Conservation (phyloP, 2,113 vertebrate species). For the Potamarius usumacintae region DNA sequence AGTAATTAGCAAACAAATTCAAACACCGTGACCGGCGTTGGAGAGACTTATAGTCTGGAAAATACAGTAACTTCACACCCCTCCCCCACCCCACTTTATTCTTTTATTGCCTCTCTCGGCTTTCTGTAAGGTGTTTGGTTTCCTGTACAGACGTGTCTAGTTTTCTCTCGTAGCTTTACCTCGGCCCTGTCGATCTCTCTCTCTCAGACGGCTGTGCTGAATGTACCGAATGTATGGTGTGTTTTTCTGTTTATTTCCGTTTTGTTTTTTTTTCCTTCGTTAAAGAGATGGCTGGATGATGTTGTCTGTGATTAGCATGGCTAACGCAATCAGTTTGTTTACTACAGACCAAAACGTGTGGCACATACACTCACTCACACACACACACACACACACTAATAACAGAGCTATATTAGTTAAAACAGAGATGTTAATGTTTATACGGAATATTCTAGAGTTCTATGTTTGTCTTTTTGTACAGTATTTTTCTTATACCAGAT, state of each 20-base stretch:
- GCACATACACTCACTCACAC: constrained; percentile 54
- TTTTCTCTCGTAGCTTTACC: constrained; percentile 65
- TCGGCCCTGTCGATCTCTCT: constrained; percentile 46
- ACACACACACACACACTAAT: constrained; percentile 1
- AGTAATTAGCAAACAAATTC: background rate
- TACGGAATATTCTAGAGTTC: constrained; percentile 28
- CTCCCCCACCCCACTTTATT: background rate
- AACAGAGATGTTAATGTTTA: constrained; percentile 28
- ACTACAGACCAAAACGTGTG: constrained; percentile 70
- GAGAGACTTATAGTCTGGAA: background rate
- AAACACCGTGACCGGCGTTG: background rate
- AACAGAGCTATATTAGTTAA: constrained; percentile 26
- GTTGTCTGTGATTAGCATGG: constrained; percentile 80
- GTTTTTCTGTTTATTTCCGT: constrained; percentile 44
- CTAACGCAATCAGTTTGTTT: constrained; percentile 78
- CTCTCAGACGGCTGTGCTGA: constrained; percentile 84
- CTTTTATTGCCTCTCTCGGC: constrained; percentile 16
- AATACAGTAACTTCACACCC: background rate
- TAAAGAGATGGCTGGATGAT: constrained; percentile 50
- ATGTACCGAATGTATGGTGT: constrained; percentile 79
- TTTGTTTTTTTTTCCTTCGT: background rate
- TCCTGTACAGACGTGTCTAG: constrained; percentile 58
- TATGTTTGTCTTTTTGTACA: constrained; percentile 32
- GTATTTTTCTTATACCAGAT: constrained; percentile 27
- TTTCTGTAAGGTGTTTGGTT: constrained; percentile 51